These are phyloP conservation scores for Drosophila phalerata DNA, from an alignment of 2,888 invertebrate species.

Conservation along the genomic window DNA sequence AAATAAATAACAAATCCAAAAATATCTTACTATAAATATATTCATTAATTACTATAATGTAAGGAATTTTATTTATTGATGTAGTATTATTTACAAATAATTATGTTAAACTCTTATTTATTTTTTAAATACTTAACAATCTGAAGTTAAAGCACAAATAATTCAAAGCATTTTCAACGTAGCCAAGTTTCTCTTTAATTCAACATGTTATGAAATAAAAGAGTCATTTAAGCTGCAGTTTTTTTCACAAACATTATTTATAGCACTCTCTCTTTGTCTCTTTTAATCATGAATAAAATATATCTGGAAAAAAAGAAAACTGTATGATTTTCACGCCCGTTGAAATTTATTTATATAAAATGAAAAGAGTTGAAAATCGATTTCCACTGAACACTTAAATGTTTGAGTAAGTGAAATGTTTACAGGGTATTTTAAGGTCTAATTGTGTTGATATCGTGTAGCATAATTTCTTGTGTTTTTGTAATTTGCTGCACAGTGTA, in stretches of 20 bases:
- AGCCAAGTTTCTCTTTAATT: background rate
- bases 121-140: background rate
- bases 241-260: background rate
- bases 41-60: background rate
- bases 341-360: conserved; percentile 1
- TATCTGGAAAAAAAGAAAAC: background rate
- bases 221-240: background rate
- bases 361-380: background rate
- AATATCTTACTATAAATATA: too few relatives aligned
- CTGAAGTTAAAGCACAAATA: background rate
- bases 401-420: background rate
- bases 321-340: background rate
- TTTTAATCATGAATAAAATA: conserved; percentile 9
- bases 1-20: too few relatives aligned
- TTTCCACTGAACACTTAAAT: background rate
- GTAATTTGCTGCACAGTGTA: conserved; percentile 34
- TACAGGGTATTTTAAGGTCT: conserved; percentile 10
- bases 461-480: conserved; percentile 7
- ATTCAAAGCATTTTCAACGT: background rate
- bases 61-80: background rate
- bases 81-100: background rate
- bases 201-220: background rate
- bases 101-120: background rate
- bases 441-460: too few relatives aligned
- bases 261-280: background rate